Evolutionary conservation across 1,140 invertebrate species (phyloP), one percentile per base, ranked within the genome.

Genomic region (Drosophila tani): DNA sequence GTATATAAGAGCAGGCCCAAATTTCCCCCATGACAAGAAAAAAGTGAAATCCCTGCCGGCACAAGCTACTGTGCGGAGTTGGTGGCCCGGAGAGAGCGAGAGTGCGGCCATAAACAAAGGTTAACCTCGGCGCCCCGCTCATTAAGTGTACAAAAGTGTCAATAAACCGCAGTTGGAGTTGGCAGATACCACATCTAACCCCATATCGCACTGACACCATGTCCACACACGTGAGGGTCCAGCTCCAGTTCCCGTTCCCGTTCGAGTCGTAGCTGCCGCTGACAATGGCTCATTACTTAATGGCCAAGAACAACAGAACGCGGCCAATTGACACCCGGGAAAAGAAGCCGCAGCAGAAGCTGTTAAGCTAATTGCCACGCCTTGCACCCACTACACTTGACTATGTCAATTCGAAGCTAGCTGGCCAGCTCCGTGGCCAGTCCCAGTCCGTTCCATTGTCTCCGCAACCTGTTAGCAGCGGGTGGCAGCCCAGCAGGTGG

Each of bases 361-460:
- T 90, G 86, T 91, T 91, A 90, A 82, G 69, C 85, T 90, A 90
- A 90, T 90, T 90, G 85, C 78, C 85, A 71, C 79, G 69, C 84
- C 75, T 90, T 79, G 75, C 80, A 75, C 64, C 49, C 74, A 78
- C 58, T 66, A 53, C 5, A 45, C 63, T 63, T 83, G 76, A 88
- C 56, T 84, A 78, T 87, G 84, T 88, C 84, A 87, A 84, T 84
- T 77, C 84, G 84, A 75, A 69, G 69, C 35, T 35, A 67, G 58
- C 45, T 38, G 58, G 45, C 35, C 40, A 35, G 27, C 29, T 19
- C 53, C 69, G 76, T 69, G 51, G 60, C 64, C 56, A 50, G 53
- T 40, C 35, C 19, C 35, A 40, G 53, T 56, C 19, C 53, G 35
- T 60, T 58, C 59, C 64, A 53, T 66, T 69, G 51, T 73, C 67